Percentiles rank a stretch among this genome's conserved stretches.
Evolutionary conservation across 2,797 vertebrate genomes (phyloP).

Genomic region (Megaceryle alcyon): DNA sequence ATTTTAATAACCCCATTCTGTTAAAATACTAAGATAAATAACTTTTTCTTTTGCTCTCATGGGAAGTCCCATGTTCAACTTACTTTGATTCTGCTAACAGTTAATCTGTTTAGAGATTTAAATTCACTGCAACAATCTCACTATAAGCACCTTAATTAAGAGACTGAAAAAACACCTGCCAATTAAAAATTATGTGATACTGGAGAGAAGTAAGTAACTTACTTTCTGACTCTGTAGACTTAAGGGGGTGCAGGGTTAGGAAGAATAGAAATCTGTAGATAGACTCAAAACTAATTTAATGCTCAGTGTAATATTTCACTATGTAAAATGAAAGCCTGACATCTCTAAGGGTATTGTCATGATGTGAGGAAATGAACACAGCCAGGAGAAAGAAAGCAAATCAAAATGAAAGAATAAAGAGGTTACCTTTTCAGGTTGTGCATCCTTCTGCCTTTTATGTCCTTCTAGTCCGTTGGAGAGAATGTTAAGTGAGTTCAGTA

Average conservation of each 20-base stretch:
- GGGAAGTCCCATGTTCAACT: background rate
- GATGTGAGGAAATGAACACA: background rate
- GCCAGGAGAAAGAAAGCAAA: background rate
- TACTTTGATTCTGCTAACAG: background rate
- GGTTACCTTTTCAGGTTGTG: background rate
- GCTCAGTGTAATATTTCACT: background rate
- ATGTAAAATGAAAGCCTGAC: background rate
- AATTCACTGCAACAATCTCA: background rate
- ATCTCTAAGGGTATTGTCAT: background rate
- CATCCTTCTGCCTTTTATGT: background rate
- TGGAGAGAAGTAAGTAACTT: background rate
- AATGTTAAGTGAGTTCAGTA: background rate
- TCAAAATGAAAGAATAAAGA: background rate
- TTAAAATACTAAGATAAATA: background rate
- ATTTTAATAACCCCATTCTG: background rate
- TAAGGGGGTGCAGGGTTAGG: background rate
- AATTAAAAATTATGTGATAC: background rate
- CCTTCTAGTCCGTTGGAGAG: background rate
- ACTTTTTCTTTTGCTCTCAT: background rate
- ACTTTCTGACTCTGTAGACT: background rate
- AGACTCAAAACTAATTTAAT: background rate
- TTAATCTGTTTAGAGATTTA: background rate
- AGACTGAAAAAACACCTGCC: background rate
- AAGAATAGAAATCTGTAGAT: background rate
- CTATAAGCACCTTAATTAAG: background rate